These are phyloP conservation scores for Oncopeltus fasciatus DNA, from an alignment of 1,140 invertebrate genomes.

Conservation along the genomic window DNA sequence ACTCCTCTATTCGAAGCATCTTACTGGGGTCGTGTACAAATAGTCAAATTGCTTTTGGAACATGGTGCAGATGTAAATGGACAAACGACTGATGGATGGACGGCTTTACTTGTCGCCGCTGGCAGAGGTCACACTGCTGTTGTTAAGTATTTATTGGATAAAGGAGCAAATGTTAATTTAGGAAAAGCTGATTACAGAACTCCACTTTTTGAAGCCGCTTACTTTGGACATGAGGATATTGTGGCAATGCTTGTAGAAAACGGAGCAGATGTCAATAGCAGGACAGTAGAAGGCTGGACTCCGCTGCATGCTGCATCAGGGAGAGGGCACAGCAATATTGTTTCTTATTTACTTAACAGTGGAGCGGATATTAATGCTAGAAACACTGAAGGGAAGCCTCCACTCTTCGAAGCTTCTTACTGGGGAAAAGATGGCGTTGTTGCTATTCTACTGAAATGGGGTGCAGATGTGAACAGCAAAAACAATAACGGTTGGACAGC, in stretches of 20 bases:
- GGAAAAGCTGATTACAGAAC: neutral
- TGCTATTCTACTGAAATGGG: neutral
- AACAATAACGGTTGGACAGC: neutral
- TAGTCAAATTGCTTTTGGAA: neutral
- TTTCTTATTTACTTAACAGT: neutral
- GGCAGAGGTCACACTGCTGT: neutral
- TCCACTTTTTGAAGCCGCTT: neutral
- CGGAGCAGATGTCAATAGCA: neutral
- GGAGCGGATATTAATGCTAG: neutral
- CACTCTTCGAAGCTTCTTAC: neutral
- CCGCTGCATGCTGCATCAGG: neutral
- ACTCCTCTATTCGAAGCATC: neutral
- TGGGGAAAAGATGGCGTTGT: neutral
- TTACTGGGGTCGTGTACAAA: neutral
- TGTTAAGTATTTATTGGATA: neutral
- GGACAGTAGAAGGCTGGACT: neutral
- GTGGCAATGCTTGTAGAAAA: neutral
- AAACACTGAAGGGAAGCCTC: neutral
- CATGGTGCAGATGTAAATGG: neutral
- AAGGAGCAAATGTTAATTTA: neutral
- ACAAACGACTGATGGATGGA: neutral
- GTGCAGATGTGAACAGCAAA: neutral
- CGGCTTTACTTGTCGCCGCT: neutral
- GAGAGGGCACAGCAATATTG: neutral
- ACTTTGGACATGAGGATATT: neutral